phyloP scores from a whole-genome alignment of 2,888 invertebrate species.

The Melanostoma scalare region DNA sequence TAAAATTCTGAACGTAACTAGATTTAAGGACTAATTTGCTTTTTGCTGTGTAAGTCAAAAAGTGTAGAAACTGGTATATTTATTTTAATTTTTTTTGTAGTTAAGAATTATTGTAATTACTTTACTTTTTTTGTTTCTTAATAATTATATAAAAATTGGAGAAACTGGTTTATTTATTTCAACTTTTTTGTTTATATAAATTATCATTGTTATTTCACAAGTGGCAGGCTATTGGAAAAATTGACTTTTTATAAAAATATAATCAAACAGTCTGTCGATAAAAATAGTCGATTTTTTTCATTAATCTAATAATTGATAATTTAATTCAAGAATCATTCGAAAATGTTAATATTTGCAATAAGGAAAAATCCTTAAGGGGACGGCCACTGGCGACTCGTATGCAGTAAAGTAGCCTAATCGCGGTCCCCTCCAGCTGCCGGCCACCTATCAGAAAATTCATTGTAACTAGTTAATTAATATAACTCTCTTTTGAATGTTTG shows the following conservation, averaged over 20 bases:
- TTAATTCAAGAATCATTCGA: conserved; percentile 14
- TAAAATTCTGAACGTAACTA: background rate
- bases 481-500: too few species aligned
- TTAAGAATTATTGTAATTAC: background rate
- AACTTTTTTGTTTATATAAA: background rate
- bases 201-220: background rate
- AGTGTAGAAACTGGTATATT: background rate
- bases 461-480: too few species aligned
- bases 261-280: background rate
- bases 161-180: background rate
- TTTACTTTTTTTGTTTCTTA: too few species aligned
- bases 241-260: conserved; percentile 6
- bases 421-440: too few species aligned
- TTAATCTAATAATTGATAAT: background rate
- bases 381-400: conserved; percentile 14
- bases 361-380: conserved; percentile 7
- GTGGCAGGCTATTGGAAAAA: conserved; percentile 2
- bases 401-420: too few species aligned
- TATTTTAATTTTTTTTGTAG: background rate
- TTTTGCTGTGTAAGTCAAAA: background rate
- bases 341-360: conserved; percentile 16
- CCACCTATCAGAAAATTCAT: too few species aligned
- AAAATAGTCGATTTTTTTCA: conserved; percentile 1
- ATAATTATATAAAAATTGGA: too few species aligned
- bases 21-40: conserved; percentile 3